Evolutionary conservation across 2,113 vertebrate genomes (phyloP).

Genomic region (Tragelaphus strepsiceros): DNA sequence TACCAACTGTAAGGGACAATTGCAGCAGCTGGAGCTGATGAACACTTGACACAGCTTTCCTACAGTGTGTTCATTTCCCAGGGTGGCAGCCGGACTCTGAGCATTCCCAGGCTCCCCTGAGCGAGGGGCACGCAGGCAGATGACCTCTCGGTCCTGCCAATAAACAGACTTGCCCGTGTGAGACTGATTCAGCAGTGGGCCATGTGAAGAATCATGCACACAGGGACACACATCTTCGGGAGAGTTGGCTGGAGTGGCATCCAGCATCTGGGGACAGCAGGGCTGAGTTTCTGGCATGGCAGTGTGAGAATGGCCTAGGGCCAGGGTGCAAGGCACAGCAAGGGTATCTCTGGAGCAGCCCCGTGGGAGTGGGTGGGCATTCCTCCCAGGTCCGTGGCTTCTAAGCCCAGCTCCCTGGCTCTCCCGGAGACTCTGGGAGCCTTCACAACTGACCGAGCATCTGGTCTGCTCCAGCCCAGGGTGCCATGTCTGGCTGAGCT

Average conservation of each 20-base stretch:
- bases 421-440: not conserved
- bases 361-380: not conserved
- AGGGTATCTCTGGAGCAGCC: not conserved
- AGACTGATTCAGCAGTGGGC: not conserved
- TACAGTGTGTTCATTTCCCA: not conserved
- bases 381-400: not conserved
- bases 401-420: not conserved
- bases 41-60: not conserved
- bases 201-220: accelerated
- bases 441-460: not conserved
- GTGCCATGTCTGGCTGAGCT: not conserved
- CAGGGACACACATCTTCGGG: not conserved
- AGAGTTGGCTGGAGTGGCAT: not conserved
- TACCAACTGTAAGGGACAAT: too few species aligned
- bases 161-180: not conserved
- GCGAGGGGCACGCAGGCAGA: not conserved
- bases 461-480: not conserved
- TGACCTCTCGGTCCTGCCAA: not conserved
- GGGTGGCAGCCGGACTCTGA: not conserved
- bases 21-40: not conserved
- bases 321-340: not conserved
- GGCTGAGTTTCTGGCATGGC: not conserved
- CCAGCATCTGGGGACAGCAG: not conserved
- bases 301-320: not conserved
- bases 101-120: not conserved